Percentiles rank a stretch among this genome's conserved stretches.
phyloP scores from a whole-genome alignment of 2,888 invertebrate genomes.

The Apotomis betuletana region DNA sequence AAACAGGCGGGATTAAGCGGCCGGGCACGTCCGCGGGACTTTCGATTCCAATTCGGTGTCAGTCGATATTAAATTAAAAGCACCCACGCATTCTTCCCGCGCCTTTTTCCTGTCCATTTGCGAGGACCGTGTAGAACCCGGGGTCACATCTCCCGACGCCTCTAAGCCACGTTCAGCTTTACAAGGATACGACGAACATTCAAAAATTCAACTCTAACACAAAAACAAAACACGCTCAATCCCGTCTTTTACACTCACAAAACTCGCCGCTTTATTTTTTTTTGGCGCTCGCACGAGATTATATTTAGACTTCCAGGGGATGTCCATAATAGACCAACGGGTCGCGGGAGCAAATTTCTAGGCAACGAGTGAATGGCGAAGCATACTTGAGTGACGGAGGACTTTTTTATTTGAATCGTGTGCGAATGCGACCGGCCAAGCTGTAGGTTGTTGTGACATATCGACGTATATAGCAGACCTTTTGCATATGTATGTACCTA shows the following conservation, averaged over 20 bases:
- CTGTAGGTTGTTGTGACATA: conserved; percentile 57
- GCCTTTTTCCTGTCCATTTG: conserved; percentile 84
- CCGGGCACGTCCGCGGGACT: conserved; percentile 76
- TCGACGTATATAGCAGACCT: conserved; percentile 53
- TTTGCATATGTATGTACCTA: background rate
- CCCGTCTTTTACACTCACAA: background rate
- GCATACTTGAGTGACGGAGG: conserved; percentile 83
- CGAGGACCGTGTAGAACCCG: conserved; percentile 79
- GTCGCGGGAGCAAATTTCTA: conserved; percentile 71
- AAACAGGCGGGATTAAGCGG: conserved; percentile 68
- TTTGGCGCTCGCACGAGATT: background rate
- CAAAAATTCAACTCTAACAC: background rate
- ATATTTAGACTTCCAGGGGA: conserved; percentile 38
- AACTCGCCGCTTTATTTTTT: background rate
- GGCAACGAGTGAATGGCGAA: conserved; percentile 79
- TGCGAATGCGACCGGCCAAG: conserved; percentile 75
- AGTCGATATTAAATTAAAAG: conserved; percentile 83
- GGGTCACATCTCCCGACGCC: conserved; percentile 75
- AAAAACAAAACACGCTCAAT: background rate
- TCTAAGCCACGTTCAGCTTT: conserved; percentile 53
- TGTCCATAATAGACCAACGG: conserved; percentile 63
- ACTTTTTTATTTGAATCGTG: conserved; percentile 84
- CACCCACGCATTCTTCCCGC: conserved; percentile 81
- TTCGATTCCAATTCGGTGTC: conserved; percentile 83
- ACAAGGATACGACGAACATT: conserved; percentile 58